These are phyloP conservation scores for Columbina picui DNA, from an alignment of 2,113 vertebrate species.

Conservation along the genomic window DNA sequence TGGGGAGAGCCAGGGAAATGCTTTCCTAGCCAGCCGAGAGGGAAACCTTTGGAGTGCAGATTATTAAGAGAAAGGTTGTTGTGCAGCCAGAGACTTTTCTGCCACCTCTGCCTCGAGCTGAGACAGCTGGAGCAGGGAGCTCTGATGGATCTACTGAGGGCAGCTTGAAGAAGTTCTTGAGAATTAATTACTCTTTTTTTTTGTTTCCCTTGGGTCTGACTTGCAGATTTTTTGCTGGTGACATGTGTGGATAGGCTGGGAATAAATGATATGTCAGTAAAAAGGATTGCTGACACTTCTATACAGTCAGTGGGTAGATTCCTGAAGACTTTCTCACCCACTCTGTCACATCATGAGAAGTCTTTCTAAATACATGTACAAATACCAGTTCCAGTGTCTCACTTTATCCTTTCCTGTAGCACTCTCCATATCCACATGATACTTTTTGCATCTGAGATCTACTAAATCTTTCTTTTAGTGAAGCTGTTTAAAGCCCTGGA, in stretches of 20 bases:
- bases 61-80: not conserved
- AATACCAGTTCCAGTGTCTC: not conserved
- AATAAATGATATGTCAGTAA: not conserved
- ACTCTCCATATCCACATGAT: not conserved
- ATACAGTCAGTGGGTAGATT: not conserved
- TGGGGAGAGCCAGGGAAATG: not conserved
- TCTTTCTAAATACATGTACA: not conserved
- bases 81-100: not conserved
- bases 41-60: not conserved
- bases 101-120: not conserved
- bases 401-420: not conserved
- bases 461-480: not conserved
- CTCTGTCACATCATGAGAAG: not conserved
- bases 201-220: not conserved
- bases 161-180: not conserved
- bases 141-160: not conserved
- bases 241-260: not conserved
- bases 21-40: not conserved
- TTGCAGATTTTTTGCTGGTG: not conserved
- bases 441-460: not conserved
- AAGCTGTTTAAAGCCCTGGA: not conserved
- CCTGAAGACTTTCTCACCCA: not conserved
- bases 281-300: not conserved
- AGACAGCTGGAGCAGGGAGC: not conserved
- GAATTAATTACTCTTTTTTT: slow-evolving; percentile 16